phyloP scores from a whole-genome alignment of 2,888 invertebrate species.

The Drosophila longiperda region DNA sequence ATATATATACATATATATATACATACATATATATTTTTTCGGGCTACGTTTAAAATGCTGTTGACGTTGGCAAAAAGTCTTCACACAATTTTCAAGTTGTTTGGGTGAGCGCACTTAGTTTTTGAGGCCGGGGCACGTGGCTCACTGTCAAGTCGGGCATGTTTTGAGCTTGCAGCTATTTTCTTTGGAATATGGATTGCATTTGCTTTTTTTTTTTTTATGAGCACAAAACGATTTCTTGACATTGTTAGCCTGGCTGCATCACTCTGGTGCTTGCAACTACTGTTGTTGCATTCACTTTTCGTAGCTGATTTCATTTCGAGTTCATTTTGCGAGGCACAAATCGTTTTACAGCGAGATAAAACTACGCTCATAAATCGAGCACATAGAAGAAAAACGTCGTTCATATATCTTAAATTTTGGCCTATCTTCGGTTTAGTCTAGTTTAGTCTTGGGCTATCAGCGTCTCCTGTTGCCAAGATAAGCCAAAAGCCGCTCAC shows the following conservation, averaged over 20 bases:
- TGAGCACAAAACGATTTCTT: slow-evolving; percentile 55
- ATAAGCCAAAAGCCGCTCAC: slow-evolving; percentile 53
- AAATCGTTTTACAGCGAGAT: slow-evolving; percentile 42
- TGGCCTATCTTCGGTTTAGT: slow-evolving; percentile 15
- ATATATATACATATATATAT: too few relatives aligned
- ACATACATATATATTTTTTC: not conserved
- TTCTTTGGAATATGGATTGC: slow-evolving; percentile 68
- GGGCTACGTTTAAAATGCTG: slow-evolving; percentile 56
- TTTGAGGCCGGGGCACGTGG: slow-evolving; percentile 62
- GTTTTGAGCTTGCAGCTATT: slow-evolving; percentile 40
- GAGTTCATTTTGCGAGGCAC: slow-evolving; percentile 61
- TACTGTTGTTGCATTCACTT: slow-evolving; percentile 24
- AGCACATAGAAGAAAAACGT: slow-evolving; percentile 17
- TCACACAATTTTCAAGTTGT: slow-evolving; percentile 62
- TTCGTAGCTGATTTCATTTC: slow-evolving; percentile 67
- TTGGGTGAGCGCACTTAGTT: slow-evolving; percentile 39
- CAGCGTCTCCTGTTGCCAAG: slow-evolving; percentile 24
- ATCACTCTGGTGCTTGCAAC: slow-evolving; percentile 10
- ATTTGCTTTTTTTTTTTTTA: slow-evolving; percentile 60
- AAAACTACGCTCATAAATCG: slow-evolving; percentile 15
- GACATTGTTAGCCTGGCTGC: slow-evolving; percentile 44
- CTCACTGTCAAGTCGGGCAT: slow-evolving; percentile 24
- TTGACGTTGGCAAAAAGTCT: slow-evolving; percentile 60
- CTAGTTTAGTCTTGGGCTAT: slow-evolving; percentile 11
- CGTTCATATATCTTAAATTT: slow-evolving; percentile 23